Base-by-base conservation (phyloP, 1,140 invertebrate species). In the Ceratina australensis region DNA sequence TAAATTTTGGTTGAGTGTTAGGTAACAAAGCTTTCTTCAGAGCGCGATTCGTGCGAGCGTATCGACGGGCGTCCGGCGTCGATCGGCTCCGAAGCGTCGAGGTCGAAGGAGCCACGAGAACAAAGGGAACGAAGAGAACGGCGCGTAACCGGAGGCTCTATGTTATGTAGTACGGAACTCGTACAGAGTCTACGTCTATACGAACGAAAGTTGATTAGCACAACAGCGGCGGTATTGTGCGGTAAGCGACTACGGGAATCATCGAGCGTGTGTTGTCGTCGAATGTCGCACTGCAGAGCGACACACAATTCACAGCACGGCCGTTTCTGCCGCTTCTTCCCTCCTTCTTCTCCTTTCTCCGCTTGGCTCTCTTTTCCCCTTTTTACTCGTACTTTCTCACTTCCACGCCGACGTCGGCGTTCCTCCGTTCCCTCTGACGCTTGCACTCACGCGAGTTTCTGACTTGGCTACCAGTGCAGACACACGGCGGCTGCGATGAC, bases 381-480 rank as follows among this genome's bases (percentile, higher is more conserved):
- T 52, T 50, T 16, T 33, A 24, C 24, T 42, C 52, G 16, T 20
- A 49, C 22, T 15, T 47, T 20, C 24, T 47, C 15, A 12, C 1
- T 24, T 50, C 61, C 20, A 16, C 49, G 66, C 65, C 33, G 8
- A n/a, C 24, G 20, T 18, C 49, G n/a, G 16, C 20, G 33, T 56
- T 54, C 3, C 60, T 80, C 33, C 33, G 33, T 42, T n/a, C n/a
- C 33, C 33, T 42, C 33, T 7, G 5, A 42, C 33, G 33, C 68
- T 75, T 68, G 71, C 68, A 69, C 80, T 83, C 49, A 56, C 79
- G 26, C 64, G 57, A 59, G 59, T 52, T 57, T 57, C 79, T 65
- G 81, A 71, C 64, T 50, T n/a, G 64, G 71, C 80, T 78, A 65
- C 69, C 69, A 56, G 52, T 82, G 80, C 80, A 82, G 81, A 28